Conservation (phyloP, 2,113 vertebrate genomes). For the Perca flavescens region DNA sequence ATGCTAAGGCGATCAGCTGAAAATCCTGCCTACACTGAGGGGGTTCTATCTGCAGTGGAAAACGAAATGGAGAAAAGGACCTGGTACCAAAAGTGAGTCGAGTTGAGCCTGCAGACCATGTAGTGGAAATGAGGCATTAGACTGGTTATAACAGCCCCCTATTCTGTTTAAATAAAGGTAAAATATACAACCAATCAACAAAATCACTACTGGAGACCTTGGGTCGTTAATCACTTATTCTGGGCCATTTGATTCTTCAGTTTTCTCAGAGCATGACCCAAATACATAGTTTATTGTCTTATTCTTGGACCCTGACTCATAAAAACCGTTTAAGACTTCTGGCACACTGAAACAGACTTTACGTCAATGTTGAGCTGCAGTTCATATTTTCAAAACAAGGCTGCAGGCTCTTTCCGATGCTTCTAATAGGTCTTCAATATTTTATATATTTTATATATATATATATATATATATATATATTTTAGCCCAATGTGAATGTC, state of each 20-base stretch:
- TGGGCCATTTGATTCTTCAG: not conserved
- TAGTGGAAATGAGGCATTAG: too few species aligned
- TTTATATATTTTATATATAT: not conserved
- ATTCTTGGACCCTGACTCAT: slow-evolving; percentile 21
- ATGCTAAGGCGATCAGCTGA: too few species aligned
- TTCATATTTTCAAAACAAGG: slow-evolving; percentile 10
- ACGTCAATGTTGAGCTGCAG: not conserved
- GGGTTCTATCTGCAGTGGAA: too few species aligned
- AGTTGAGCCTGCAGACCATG: too few species aligned
- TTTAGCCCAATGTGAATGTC: not conserved
- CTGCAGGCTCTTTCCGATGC: not conserved
- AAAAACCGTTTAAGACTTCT: slow-evolving; percentile 1
- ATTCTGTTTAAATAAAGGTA: not conserved
- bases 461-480: not conserved
- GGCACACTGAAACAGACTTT: not conserved
- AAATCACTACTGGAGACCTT: not conserved
- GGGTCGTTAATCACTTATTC: slow-evolving; percentile 7
- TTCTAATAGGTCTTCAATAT: not conserved
- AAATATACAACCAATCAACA: slow-evolving; percentile 8
- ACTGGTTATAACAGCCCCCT: not conserved
- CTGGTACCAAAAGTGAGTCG: too few species aligned
- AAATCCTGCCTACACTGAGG: too few species aligned
- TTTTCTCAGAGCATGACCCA: slow-evolving; percentile 23
- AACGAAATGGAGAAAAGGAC: too few species aligned
- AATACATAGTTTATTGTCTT: slow-evolving; percentile 35